Evolutionary conservation across 2,888 invertebrate species (phyloP).

Genomic region (Eupithecia subumbrata): DNA sequence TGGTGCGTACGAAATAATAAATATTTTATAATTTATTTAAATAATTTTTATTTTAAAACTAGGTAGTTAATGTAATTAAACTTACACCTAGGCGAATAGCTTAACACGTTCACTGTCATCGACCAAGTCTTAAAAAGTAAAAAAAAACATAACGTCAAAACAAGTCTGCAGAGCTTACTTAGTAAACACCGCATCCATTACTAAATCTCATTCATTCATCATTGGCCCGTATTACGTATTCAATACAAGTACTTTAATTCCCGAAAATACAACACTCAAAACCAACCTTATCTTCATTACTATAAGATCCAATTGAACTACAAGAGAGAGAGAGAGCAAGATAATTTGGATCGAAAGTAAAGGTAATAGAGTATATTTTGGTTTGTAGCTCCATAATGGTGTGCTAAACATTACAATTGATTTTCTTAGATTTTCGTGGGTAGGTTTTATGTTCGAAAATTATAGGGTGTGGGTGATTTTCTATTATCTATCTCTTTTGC

Average conservation of each 20-base stretch:
- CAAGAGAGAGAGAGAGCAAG: slow-evolving; percentile 11
- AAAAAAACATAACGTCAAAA: neutral
- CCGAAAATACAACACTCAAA: slow-evolving; percentile 7
- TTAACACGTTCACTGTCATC: neutral
- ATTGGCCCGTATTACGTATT: slow-evolving; percentile 55
- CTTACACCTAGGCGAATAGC: neutral
- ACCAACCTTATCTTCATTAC: slow-evolving; percentile 15
- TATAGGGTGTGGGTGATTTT: slow-evolving; percentile 44
- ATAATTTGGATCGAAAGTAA: slow-evolving; percentile 33
- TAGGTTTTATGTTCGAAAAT: slow-evolving; percentile 46
- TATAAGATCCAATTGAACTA: slow-evolving; percentile 17
- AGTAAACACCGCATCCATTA: slow-evolving; percentile 32
- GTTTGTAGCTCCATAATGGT: slow-evolving; percentile 41
- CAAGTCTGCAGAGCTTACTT: neutral
- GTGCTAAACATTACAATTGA: slow-evolving; percentile 41
- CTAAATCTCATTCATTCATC: slow-evolving; percentile 42
- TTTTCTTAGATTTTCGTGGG: slow-evolving; percentile 50
- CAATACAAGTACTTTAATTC: slow-evolving; percentile 49
- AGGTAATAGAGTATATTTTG: slow-evolving; percentile 39
- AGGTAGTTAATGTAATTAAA: too few species aligned
- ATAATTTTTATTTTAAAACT: too few species aligned
- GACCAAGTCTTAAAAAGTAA: too few species aligned
- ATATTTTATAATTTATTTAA: too few species aligned
- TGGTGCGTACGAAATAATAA: neutral
- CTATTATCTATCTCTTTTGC: slow-evolving; percentile 26